A percentile compares a stretch with the other conserved stretches of the same genome.
phyloP scores from a whole-genome alignment of 2,113 vertebrate species.

The Rhabdornis inornatus region DNA sequence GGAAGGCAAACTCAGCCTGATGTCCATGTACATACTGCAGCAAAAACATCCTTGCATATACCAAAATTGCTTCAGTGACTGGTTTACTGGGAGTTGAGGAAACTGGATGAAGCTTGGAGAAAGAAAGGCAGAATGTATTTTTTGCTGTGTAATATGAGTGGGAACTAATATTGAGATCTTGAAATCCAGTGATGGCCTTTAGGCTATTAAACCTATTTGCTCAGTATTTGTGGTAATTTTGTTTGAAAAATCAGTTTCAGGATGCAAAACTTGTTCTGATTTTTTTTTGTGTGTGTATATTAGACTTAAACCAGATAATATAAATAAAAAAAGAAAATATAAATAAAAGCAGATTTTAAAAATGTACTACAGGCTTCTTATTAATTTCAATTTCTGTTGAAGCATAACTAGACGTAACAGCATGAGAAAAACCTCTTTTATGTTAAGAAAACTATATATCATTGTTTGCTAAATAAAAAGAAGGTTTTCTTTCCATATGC shows the following conservation, averaged over 20 bases:
- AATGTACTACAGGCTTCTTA: background rate
- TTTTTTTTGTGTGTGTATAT: background rate
- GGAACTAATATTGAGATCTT: background rate
- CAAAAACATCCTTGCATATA: background rate
- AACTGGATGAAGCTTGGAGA: background rate
- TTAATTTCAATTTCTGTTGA: background rate
- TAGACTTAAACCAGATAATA: background rate
- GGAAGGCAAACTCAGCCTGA: background rate
- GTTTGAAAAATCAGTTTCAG: background rate
- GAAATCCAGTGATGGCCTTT: background rate
- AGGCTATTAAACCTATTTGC: background rate
- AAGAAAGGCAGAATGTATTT: background rate
- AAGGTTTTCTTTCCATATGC: background rate
- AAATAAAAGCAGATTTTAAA: background rate
- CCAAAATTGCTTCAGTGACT: background rate
- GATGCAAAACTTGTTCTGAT: background rate
- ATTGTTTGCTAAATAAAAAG: background rate
- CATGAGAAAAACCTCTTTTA: background rate
- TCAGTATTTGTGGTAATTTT: background rate
- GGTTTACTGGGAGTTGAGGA: background rate
- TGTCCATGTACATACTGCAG: background rate
- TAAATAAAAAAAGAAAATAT: background rate
- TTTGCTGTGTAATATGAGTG: background rate
- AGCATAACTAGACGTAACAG: background rate
- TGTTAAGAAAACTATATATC: background rate